A percentile compares a stretch with the other conserved stretches of the same genome.
Evolutionary conservation across 2,888 invertebrate species (phyloP).

Genomic region (Priocnemis perturbator): DNA sequence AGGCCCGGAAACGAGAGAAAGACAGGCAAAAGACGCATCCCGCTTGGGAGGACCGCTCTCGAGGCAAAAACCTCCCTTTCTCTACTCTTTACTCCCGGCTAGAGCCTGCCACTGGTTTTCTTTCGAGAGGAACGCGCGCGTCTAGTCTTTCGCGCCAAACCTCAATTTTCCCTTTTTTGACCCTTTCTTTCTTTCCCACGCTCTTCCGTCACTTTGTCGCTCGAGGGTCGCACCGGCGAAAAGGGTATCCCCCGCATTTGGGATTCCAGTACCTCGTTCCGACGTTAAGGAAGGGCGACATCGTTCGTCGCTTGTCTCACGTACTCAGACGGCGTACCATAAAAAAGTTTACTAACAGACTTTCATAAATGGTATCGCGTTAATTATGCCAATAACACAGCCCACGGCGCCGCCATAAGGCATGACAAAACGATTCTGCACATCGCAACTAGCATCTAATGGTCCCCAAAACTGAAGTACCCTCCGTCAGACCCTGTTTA

Average conservation of each 20-base stretch:
- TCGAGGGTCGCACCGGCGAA: background rate
- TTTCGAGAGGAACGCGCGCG: no score
- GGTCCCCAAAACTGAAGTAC: no score
- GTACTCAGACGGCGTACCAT: no score
- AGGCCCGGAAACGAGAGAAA: conserved; percentile 52
- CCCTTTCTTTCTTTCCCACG: conserved; percentile 1
- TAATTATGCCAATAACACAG: no score
- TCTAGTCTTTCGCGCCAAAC: conserved; percentile 1
- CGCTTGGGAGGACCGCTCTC: conserved; percentile 45
- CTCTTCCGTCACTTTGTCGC: background rate
- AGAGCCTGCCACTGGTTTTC: no score
- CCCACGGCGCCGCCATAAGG: no score
- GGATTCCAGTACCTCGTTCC: background rate
- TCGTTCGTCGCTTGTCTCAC: background rate
- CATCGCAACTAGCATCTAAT: no score
- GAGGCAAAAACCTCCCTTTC: conserved; percentile 28
- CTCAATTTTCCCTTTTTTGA: background rate
- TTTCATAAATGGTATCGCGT: no score
- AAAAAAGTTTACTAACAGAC: no score
- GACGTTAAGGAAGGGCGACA: background rate
- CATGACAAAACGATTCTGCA: no score
- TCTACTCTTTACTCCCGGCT: conserved; percentile 10
- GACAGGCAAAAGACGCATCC: conserved; percentile 64
- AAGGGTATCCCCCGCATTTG: conserved; percentile 10
- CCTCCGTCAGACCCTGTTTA: no score